Base-by-base conservation (phyloP, 2,797 vertebrate genomes). In the Myotis pilosus region DNA sequence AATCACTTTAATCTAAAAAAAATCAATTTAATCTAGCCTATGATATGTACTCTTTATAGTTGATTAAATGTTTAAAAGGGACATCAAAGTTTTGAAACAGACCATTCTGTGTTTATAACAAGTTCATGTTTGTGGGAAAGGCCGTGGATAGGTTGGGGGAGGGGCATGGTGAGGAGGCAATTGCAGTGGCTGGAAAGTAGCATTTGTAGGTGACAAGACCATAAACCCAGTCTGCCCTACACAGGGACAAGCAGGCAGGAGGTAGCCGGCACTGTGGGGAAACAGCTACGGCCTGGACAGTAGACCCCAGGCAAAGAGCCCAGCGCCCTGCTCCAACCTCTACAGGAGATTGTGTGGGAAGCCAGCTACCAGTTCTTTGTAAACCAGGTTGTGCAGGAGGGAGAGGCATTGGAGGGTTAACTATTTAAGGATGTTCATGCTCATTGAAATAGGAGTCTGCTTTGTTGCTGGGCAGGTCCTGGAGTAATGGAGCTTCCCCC, bases 131-230 rank as follows among this genome's bases (percentile, higher is more conserved):
- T 75, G 49, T 75, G 30, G 30, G 66, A 1, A 2, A 75, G 28
- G 33, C 15, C 19, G 0, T 28, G 28, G 57, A 3, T 20, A 20
- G 19, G 7, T 30, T 15, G 51, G 1, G 30, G 19, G 5, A 3
- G 60, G 30, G 20, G 1, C 30, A 11, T 23, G 49, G 41, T 16
- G 11, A 68, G 78, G 41, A 62, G 20, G 38, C 30, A 60, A 3
- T 16, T 16, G 55, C 23, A 15, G 5, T 44, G 3, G 22, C 68
- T 55, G 41, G 60, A 23, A 66, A 47, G 2, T 17, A 8, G 25
- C 57, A 2, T 25, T 25, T 33, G 8, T 47, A 28, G 28, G 16
- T 2, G 10, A 12, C 30, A 22, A 69, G 53, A 30, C 74, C n/a
- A 47, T n/a, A 64, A 30, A 64, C 66, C 44, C 25, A 10, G 33